phyloP scores from a whole-genome alignment of 2,113 vertebrate genomes.

The Amblyopsis rosae region DNA sequence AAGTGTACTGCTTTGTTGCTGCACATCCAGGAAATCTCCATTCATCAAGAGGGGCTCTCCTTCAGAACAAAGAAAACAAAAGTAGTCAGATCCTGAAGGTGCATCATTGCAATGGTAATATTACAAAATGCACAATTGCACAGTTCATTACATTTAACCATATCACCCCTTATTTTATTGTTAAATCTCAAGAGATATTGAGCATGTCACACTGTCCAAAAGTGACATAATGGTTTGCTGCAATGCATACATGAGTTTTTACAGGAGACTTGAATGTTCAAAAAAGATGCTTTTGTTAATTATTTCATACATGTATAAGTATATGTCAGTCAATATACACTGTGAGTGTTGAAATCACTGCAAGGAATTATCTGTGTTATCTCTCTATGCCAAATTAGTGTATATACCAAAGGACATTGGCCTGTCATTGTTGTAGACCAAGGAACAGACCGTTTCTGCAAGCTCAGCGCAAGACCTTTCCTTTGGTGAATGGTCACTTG shows the following conservation, averaged over 20 bases:
- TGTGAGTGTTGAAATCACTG: not conserved
- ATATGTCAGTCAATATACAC: not conserved
- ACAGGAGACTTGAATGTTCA: too few relatives aligned
- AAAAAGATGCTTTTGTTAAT: not conserved
- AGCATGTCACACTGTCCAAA: too few relatives aligned
- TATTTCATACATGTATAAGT: not conserved
- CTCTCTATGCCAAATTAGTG: not conserved
- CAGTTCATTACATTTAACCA: not conserved
- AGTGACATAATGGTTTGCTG: not conserved
- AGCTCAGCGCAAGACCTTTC: conserved; percentile 74
- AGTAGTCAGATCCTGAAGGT: not conserved
- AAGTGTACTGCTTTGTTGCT: conserved; percentile 53
- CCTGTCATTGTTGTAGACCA: conserved; percentile 77
- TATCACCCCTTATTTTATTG: not conserved
- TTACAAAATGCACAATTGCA: not conserved
- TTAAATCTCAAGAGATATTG: too few relatives aligned
- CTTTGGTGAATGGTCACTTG: conserved; percentile 76
- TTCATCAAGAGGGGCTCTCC: conserved; percentile 62
- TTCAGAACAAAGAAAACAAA: conserved; percentile 27
- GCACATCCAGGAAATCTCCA: conserved; percentile 50
- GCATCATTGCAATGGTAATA: not conserved
- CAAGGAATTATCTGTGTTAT: not conserved
- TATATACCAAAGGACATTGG: conserved; percentile 86
- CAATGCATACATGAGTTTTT: not conserved
- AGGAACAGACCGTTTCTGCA: conserved; percentile 67